Evolutionary conservation across 2,888 invertebrate genomes (phyloP), one percentile per base, ranked within the genome.

Genomic region (Linnaemya vulpina): DNA sequence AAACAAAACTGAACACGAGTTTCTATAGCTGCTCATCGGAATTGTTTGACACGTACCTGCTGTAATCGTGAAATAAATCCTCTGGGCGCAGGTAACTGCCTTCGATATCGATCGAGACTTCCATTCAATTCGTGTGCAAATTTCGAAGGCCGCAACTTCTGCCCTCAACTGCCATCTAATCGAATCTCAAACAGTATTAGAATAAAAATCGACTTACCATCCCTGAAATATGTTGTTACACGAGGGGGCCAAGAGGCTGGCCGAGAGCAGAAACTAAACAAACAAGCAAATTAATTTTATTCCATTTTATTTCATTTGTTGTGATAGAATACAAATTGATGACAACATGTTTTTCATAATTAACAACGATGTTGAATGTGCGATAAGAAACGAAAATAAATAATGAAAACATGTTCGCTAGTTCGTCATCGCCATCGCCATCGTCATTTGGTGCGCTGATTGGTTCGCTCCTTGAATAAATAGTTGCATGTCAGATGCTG

Each of bases 261-360:
- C 1, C 3, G 38, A 13, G 40, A 46, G 15, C 51, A 73, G 30
- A 15, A 43, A 17, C 8, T 49, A 17, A 55, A 63, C 20, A 53
- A 68, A 76, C 55, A 71, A 76, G 49, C 49, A 82, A 77, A 71
- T 71, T 10, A 73, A 73, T 67, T 65, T 55, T 63, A 58, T 58
- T 71, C 60, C n/a, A 71, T 76, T 71, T 67, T 20, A 71, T 76
- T 71, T 82, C 49, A 71, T 76, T 83, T 65, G 58, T 77, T 65
- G 62, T 77, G 82, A 83, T 73, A 58, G 82, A 77, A 82, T 77
- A 77, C 76, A 77, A 83, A 83, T 83, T 83, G 76, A 83, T 83
- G 76, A 77, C 82, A 83, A 83, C 71, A 65, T 83, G 76, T 77
- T 83, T 73, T 71, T 58, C 63, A 76, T 77, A 83, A 83, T 77